Evolutionary conservation across 1,140 invertebrate genomes (phyloP).

Genomic region (Saccostrea cuccullata): DNA sequence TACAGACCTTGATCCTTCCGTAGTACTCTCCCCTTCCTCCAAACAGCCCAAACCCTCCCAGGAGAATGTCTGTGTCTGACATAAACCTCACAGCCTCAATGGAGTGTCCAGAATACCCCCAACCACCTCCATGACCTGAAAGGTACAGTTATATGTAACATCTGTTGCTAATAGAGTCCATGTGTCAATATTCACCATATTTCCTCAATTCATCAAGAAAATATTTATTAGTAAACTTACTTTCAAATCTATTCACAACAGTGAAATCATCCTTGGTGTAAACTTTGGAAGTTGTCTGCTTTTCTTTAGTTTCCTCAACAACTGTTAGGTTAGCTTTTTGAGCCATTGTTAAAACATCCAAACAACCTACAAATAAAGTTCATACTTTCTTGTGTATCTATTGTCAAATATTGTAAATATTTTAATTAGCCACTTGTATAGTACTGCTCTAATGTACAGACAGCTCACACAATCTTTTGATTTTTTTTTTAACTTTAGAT

Average conservation of each 20-base stretch:
- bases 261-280: constrained; percentile 89
- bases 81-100: constrained; percentile 87
- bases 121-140: constrained; percentile 93
- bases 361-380: constrained; percentile 81
- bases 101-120: constrained; percentile 98
- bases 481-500: no score
- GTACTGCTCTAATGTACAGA: no score
- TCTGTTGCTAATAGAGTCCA: neutral
- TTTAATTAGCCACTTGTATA: no score
- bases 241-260: constrained; percentile 93
- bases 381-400: neutral
- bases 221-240: constrained; percentile 75
- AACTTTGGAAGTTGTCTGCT: constrained; percentile 79
- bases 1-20: constrained; percentile 91
- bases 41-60: constrained; percentile 96
- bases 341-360: constrained; percentile 92
- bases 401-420: neutral
- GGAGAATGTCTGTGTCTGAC: constrained; percentile 93
- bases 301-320: constrained; percentile 74
- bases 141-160: constrained; percentile 21
- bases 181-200: no score
- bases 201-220: no score
- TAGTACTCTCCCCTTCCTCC: constrained; percentile 97
- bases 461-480: no score
- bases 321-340: constrained; percentile 84